Conservation (phyloP, 2,113 vertebrate genomes). For the Murina feae region DNA sequence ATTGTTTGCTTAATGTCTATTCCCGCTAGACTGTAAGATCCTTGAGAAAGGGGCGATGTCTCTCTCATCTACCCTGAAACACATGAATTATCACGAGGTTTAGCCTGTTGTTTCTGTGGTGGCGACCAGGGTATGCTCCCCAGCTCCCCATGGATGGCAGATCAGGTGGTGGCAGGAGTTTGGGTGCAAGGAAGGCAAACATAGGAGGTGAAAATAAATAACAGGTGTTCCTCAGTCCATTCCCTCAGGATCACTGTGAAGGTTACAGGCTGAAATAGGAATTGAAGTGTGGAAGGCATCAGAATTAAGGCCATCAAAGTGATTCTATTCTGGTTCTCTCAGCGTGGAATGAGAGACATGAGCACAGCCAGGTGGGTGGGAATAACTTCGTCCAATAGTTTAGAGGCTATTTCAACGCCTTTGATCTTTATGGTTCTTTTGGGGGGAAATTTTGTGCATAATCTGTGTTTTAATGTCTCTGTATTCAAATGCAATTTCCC, state of each 20-base stretch:
- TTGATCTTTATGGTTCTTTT: background rate
- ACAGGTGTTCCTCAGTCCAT: background rate
- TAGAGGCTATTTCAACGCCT: background rate
- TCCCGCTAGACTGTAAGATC: background rate
- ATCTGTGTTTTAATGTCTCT: constrained; percentile 3
- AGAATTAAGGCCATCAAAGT: background rate
- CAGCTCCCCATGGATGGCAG: background rate
- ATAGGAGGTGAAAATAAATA: background rate
- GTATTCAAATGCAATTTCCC: background rate
- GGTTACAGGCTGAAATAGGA: background rate
- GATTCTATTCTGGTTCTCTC: background rate
- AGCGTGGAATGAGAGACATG: background rate
- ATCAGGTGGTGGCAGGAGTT: background rate
- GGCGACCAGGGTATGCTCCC: background rate
- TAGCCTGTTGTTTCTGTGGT: background rate
- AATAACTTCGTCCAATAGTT: background rate
- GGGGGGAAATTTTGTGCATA: background rate
- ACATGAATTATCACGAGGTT: background rate
- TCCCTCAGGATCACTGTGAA: background rate
- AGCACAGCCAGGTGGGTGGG: background rate
- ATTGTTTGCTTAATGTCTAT: background rate
- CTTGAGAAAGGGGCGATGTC: background rate
- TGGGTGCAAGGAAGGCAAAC: background rate
- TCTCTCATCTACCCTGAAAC: background rate
- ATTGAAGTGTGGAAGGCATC: background rate